These are phyloP conservation scores for Pemphigus obesinymphae DNA, from an alignment of 1,140 invertebrate species.

Conservation along the genomic window DNA sequence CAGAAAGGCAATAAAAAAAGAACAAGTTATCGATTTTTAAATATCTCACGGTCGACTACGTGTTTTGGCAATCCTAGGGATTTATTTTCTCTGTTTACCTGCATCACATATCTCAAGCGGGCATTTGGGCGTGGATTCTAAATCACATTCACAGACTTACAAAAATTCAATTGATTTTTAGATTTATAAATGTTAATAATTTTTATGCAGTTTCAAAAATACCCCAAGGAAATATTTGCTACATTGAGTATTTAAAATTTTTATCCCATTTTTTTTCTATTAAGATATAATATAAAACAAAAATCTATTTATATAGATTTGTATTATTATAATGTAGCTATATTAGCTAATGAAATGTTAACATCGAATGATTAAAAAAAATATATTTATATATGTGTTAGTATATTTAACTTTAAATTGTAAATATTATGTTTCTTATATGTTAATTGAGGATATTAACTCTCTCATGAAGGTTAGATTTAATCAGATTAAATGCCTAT, in stretches of 20 bases:
- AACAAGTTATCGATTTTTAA: constrained; percentile 6
- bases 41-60: constrained; percentile 18
- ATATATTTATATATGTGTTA: not conserved
- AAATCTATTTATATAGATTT: no score
- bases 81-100: not conserved
- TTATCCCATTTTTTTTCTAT: not conserved
- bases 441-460: not conserved
- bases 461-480: not conserved
- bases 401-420: not conserved
- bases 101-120: not conserved
- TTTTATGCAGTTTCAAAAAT: no score
- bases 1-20: not conserved
- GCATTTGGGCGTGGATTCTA: not conserved
- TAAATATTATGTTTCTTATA: not conserved
- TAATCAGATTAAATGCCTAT: not conserved
- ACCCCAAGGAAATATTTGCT: not conserved
- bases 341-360: no score
- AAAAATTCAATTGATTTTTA: no score
- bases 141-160: not conserved
- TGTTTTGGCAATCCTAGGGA: not conserved
- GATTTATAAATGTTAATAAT: no score
- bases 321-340: no score
- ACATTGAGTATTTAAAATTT: not conserved
- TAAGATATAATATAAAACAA: not conserved
- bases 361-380: no score